phyloP scores from a whole-genome alignment of 2,113 vertebrate species.

The Hyperopisus bebe region DNA sequence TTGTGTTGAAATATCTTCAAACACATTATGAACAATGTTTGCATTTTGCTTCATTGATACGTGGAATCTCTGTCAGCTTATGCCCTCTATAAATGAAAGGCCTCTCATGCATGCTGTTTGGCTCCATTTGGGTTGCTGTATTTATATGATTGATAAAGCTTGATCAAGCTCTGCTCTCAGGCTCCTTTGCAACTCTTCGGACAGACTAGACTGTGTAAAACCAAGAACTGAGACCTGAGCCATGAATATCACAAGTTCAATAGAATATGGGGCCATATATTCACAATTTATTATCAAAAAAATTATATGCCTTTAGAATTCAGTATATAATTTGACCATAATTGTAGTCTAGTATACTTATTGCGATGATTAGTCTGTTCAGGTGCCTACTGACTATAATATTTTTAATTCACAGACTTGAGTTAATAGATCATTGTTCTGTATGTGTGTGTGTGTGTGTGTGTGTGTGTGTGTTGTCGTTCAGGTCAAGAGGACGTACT shows the following conservation, averaged over 20 bases:
- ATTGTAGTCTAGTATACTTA: not conserved
- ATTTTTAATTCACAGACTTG: not conserved
- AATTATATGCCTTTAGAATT: not conserved
- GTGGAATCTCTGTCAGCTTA: not conserved
- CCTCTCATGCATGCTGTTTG: not conserved
- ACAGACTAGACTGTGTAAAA: not conserved
- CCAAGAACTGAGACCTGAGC: not conserved
- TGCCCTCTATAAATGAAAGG: not conserved
- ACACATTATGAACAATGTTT: not conserved
- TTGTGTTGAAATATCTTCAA: not conserved
- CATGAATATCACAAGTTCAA: not conserved
- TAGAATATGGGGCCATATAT: not conserved
- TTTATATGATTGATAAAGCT: not conserved
- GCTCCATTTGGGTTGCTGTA: not conserved
- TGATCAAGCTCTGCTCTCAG: not conserved
- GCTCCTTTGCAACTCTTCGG: not conserved
- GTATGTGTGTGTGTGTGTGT: not conserved
- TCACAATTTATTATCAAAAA: not conserved
- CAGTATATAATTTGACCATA: not conserved
- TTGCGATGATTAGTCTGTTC: not conserved
- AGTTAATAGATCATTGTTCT: not conserved
- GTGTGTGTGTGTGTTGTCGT: not conserved
- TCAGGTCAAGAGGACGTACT: constrained; percentile 88
- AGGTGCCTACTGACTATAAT: not conserved
- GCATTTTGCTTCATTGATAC: not conserved